Percentiles rank a stretch among this genome's conserved stretches.
These are phyloP conservation scores for Dolichallabes microphthalmus DNA, from an alignment of 2,113 vertebrate species.

Conservation along the genomic window DNA sequence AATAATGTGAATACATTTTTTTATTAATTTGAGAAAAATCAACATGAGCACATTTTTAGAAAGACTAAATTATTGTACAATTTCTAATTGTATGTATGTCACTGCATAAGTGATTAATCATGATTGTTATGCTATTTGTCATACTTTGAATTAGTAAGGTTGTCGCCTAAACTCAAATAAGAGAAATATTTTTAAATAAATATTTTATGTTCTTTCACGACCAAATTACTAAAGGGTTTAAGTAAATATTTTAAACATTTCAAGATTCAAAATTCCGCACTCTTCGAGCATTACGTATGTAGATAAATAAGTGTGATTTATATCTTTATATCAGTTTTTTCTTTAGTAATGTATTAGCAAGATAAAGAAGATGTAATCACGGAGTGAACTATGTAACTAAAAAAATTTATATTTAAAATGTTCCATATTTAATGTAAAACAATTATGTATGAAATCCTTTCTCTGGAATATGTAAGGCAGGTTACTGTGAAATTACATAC, in stretches of 20 bases:
- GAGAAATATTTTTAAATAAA: background rate
- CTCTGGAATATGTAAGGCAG: background rate
- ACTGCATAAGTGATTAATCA: background rate
- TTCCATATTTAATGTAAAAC: background rate
- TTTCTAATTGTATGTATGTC: background rate
- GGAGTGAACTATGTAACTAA: background rate
- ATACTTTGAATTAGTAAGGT: background rate
- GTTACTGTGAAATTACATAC: background rate
- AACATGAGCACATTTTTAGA: background rate
- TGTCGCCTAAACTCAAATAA: background rate
- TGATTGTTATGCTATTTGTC: background rate
- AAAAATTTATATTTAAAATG: background rate
- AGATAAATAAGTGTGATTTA: constrained; percentile 28
- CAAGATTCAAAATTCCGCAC: background rate
- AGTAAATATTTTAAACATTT: background rate
- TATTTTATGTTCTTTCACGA: background rate
- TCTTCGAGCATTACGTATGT: background rate
- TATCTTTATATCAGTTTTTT: constrained; percentile 11
- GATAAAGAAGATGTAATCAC: background rate
- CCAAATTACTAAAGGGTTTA: background rate
- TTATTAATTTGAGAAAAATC: background rate
- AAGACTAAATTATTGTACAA: background rate
- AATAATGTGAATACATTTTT: background rate
- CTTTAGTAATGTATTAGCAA: constrained; percentile 3
- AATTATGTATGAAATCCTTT: constrained; percentile 1